These are phyloP conservation scores for Hyperoodon ampullatus DNA, from an alignment of 2,113 vertebrate species.

Conservation along the genomic window DNA sequence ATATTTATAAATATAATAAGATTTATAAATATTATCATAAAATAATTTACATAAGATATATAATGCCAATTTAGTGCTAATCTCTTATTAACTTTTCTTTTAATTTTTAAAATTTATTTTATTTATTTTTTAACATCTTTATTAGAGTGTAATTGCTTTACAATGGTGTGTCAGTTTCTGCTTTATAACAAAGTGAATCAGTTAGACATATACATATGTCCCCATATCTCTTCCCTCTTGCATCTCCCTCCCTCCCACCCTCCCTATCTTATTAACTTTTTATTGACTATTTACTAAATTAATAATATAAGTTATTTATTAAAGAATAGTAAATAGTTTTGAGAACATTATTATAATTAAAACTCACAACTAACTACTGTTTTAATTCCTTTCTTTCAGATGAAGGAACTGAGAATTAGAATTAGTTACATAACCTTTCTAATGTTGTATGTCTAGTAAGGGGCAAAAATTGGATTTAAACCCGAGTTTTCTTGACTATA, in stretches of 20 bases:
- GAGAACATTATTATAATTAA: neutral
- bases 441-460: neutral
- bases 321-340: neutral
- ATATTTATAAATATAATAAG: neutral
- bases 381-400: neutral
- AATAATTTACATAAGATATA: neutral
- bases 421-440: neutral
- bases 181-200: too few relatives aligned
- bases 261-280: neutral
- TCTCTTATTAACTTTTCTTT: neutral
- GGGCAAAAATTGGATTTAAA: neutral
- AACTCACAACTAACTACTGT: neutral
- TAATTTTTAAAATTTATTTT: too few relatives aligned
- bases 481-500: neutral
- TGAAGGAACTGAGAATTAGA: conserved; percentile 22
- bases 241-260: too few relatives aligned
- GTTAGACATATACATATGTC: too few relatives aligned
- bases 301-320: neutral
- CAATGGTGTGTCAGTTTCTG: too few relatives aligned
- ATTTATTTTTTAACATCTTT: too few relatives aligned
- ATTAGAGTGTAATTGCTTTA: too few relatives aligned
- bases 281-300: neutral
- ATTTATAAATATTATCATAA: neutral
- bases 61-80: neutral
- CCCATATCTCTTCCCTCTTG: too few relatives aligned